Conservation (phyloP, 2,113 vertebrate genomes). For the Phylloscopus whistleri region DNA sequence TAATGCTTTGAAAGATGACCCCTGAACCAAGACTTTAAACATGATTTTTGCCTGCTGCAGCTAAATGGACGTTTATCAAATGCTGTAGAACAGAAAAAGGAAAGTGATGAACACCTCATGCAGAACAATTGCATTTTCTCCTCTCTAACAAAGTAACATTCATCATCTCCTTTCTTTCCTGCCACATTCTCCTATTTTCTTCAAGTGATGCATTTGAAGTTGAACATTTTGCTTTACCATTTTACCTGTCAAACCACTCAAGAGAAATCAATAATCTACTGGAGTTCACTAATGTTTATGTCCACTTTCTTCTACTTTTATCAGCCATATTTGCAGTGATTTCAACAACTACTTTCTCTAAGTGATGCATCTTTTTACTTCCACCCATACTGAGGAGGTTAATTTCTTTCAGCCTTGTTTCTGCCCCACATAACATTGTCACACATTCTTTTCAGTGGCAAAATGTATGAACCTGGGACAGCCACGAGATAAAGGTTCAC, state of each 20-base stretch:
- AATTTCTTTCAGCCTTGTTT: not conserved
- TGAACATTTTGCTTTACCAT: constrained; percentile 45
- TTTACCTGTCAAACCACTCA: constrained; percentile 36
- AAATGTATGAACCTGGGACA: fast-evolving
- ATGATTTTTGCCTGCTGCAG: constrained; percentile 43
- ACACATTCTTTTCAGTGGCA: not conserved
- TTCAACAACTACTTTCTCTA: not conserved
- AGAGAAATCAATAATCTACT: constrained; percentile 53
- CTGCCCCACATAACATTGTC: not conserved
- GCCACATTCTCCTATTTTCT: not conserved
- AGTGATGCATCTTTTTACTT: not conserved
- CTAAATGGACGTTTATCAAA: constrained; percentile 62
- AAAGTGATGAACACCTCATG: constrained; percentile 50
- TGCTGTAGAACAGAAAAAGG: constrained; percentile 20
- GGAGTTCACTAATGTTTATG: constrained; percentile 19
- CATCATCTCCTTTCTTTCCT: constrained; percentile 35
- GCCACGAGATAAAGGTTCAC: not conserved
- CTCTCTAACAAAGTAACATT: constrained; percentile 43
- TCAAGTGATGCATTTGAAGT: constrained; percentile 24
- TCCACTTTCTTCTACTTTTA: not conserved
- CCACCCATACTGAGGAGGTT: fast-evolving
- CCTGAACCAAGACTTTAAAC: constrained; percentile 42
- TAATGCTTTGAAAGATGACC: constrained; percentile 53
- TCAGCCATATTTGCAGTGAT: not conserved
- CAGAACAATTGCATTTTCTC: constrained; percentile 50